Percentiles rank a stretch among this genome's conserved stretches.
Evolutionary conservation across 1,140 invertebrate genomes (phyloP).

Genomic region (Pseudomyrmex dendroicus): DNA sequence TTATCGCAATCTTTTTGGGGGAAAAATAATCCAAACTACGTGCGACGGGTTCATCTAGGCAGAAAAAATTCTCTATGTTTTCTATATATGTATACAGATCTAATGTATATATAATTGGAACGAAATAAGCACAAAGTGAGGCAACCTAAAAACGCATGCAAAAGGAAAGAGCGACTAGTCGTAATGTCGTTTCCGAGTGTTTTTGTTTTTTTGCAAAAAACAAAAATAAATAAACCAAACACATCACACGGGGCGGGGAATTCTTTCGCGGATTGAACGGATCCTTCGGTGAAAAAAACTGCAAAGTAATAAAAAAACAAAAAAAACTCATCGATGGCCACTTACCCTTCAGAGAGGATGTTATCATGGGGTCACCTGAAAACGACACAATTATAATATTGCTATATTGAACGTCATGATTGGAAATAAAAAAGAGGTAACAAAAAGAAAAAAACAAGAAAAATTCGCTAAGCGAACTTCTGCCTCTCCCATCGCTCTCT

Average conservation of each 20-base stretch:
- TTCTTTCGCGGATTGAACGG: conserved; percentile 34
- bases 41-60: too few species aligned
- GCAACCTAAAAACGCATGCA: conserved; percentile 57
- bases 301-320: conserved; percentile 60
- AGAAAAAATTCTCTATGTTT: too few species aligned
- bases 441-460: conserved; percentile 13
- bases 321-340: conserved; percentile 78
- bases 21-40: too few species aligned
- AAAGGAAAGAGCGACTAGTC: conserved; percentile 53
- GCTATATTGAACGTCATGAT: conserved; percentile 69
- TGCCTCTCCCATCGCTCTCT: neutral
- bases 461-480: conserved; percentile 33
- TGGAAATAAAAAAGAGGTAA: conserved; percentile 56
- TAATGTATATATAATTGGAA: conserved; percentile 33
- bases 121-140: conserved; percentile 24
- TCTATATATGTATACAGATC: neutral
- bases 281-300: conserved; percentile 40
- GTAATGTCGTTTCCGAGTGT: conserved; percentile 35
- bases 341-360: conserved; percentile 86
- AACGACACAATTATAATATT: conserved; percentile 83
- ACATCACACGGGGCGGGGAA: conserved; percentile 15
- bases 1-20: too few species aligned
- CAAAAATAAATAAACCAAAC: neutral
- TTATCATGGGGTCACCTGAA: conserved; percentile 86
- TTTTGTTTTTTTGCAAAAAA: neutral